A percentile compares a stretch with the other conserved stretches of the same genome.
These are phyloP conservation scores for Acleris literana DNA, from an alignment of 2,888 invertebrate genomes.

Conservation along the genomic window DNA sequence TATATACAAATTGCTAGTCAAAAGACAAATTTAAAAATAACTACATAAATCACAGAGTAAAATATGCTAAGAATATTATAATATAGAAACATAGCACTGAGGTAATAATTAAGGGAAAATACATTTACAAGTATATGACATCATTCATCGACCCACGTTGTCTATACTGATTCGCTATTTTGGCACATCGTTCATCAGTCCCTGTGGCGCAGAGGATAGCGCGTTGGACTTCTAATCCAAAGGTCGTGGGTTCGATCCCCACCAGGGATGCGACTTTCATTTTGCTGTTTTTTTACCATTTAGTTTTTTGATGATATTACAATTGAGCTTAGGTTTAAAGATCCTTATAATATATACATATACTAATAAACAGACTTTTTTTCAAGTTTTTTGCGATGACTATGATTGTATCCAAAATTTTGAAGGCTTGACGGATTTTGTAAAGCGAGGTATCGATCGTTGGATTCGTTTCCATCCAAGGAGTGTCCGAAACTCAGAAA, in stretches of 20 bases:
- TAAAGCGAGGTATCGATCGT: too few species aligned
- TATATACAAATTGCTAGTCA: background rate
- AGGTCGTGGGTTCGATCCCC: conserved; percentile 95
- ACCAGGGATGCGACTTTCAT: conserved; percentile 86
- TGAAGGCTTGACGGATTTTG: too few species aligned
- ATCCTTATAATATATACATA: too few species aligned
- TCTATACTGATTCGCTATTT: conserved; percentile 50
- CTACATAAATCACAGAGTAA: background rate
- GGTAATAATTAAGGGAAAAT: background rate
- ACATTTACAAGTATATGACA: conserved; percentile 15
- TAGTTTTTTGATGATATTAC: conserved; percentile 19
- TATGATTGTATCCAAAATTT: too few species aligned
- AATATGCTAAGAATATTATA: background rate
- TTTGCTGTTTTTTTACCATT: conserved; percentile 38
- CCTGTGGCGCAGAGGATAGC: conserved; percentile 95
- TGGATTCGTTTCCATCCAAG: too few species aligned
- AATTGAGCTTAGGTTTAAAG: too few species aligned
- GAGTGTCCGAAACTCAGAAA: too few species aligned
- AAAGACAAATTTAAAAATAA: background rate
- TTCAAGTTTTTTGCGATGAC: too few species aligned
- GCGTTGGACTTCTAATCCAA: conserved; percentile 96
- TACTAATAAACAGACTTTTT: too few species aligned
- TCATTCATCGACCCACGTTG: conserved; percentile 4
- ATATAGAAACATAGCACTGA: background rate
- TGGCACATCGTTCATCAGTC: conserved; percentile 64